Evolutionary conservation across 1,140 invertebrate species (phyloP).

Genomic region (Lasioglossum baleicum): DNA sequence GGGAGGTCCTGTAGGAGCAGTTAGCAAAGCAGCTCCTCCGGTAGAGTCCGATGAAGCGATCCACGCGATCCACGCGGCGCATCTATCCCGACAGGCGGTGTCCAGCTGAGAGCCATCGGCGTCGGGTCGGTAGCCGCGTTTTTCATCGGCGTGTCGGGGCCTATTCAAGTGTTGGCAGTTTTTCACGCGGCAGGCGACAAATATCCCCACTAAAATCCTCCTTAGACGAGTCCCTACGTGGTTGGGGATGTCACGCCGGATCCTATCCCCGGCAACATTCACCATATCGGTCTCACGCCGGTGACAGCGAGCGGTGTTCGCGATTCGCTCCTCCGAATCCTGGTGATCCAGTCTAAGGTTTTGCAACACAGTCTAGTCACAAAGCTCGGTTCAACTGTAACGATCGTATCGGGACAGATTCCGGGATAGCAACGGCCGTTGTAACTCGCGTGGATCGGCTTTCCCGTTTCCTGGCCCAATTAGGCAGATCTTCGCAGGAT

Average conservation of each 20-base stretch:
- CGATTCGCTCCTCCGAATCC: slow-evolving; percentile 4
- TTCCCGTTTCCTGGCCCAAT: background rate
- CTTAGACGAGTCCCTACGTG: slow-evolving; percentile 72
- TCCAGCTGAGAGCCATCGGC: slow-evolving; percentile 65
- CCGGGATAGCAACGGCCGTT: background rate
- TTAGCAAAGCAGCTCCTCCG: background rate
- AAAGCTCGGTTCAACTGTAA: background rate
- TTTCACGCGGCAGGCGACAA: slow-evolving; percentile 71
- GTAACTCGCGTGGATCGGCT: background rate
- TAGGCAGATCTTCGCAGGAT: background rate
- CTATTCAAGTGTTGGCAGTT: slow-evolving; percentile 74
- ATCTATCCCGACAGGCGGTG: slow-evolving; percentile 58
- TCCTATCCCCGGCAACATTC: slow-evolving; percentile 62
- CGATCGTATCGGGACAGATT: slow-evolving; percentile 4
- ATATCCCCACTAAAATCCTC: slow-evolving; percentile 71
- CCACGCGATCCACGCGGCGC: slow-evolving; percentile 12
- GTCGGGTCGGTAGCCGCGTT: slow-evolving; percentile 67
- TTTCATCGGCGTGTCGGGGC: slow-evolving; percentile 66
- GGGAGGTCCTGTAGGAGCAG: background rate
- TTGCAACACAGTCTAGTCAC: background rate
- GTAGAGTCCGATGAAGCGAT: slow-evolving; percentile 6
- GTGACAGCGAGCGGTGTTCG: slow-evolving; percentile 52
- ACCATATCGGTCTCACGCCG: slow-evolving; percentile 65
- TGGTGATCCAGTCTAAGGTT: background rate
- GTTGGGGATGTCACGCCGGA: slow-evolving; percentile 67